Evolutionary conservation across 2,113 vertebrate species (phyloP), one percentile per base, ranked within the genome.

Genomic region (Neolamprologus variostigma): DNA sequence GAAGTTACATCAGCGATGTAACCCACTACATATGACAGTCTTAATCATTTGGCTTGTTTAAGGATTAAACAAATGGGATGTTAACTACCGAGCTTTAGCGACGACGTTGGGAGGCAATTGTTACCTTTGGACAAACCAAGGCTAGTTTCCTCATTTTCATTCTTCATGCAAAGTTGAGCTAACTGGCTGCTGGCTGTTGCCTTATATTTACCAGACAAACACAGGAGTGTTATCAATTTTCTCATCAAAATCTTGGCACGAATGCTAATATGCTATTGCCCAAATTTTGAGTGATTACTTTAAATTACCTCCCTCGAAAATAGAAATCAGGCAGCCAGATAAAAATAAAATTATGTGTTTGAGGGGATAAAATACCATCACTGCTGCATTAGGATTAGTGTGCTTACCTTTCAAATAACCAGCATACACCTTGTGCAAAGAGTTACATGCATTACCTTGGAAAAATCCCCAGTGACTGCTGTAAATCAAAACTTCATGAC

Each of bases 401-500:
- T 50, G 47, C 10, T 40, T 71, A 16, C 42, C 47, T 73, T 81
- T 61, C 59, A 37, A 90, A 83, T 50, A 71, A 53, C 16, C 7
- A 7, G 5, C 8, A n/a, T 55, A 78, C 90, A 63, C 63, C 84
- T 57, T 66, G 89, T 51, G 54, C 80, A 85, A 83, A 82, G 8
- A 87, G 28, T 3, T 80, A 61, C 31, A 84, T 47, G 28, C 37
- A n/a, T 88, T 90, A 40, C 54, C 61, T 76, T 40, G 5, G 26
- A 88, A 87, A 86, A 89, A 66, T 86, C 35, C 73, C 86, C 57
- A 21, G 50, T 71, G 71, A 59, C 54, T 83, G 51, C 81, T 86
- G 59, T 14, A 85, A 88, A 89, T 92, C 73, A 82, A 83, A 89
- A 86, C 87, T 26, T 87, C 81, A 83, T 63, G 68, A 9, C 83